These are phyloP conservation scores for Nycticryphes semicollaris DNA, from an alignment of 2,113 vertebrate species.

Conservation along the genomic window DNA sequence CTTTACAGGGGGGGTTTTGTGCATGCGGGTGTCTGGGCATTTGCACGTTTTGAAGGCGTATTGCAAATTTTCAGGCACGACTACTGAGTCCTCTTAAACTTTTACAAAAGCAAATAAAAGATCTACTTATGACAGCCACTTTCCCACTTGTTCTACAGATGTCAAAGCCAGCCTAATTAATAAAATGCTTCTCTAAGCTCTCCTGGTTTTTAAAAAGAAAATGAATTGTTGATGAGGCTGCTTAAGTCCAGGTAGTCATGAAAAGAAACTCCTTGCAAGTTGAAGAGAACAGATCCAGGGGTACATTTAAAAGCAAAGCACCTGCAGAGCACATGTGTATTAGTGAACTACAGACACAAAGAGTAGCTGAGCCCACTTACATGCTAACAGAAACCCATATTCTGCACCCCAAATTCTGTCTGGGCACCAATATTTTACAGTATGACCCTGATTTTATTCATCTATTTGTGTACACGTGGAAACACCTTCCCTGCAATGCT, in stretches of 20 bases:
- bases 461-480: not conserved
- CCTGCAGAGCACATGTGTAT: not conserved
- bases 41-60: not conserved
- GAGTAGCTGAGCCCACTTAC: not conserved
- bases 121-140: not conserved
- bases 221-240: not conserved
- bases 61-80: not conserved
- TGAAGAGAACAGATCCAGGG: not conserved
- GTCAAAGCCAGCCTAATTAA: not conserved
- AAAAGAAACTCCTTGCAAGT: not conserved
- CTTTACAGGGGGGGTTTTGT: not conserved
- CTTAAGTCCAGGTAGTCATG: not conserved
- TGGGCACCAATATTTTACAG: not conserved
- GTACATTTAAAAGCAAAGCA: not conserved
- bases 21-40: not conserved
- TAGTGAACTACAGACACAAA: not conserved
- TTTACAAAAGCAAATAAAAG: not conserved
- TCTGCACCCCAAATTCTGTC: not conserved
- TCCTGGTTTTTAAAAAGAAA: not conserved
- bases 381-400: not conserved
- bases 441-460: not conserved
- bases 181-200: not conserved
- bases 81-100: not conserved
- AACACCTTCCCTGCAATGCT: not conserved
- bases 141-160: not conserved